phyloP scores from a whole-genome alignment of 1,140 invertebrate genomes.

The Bombus pascuorum region DNA sequence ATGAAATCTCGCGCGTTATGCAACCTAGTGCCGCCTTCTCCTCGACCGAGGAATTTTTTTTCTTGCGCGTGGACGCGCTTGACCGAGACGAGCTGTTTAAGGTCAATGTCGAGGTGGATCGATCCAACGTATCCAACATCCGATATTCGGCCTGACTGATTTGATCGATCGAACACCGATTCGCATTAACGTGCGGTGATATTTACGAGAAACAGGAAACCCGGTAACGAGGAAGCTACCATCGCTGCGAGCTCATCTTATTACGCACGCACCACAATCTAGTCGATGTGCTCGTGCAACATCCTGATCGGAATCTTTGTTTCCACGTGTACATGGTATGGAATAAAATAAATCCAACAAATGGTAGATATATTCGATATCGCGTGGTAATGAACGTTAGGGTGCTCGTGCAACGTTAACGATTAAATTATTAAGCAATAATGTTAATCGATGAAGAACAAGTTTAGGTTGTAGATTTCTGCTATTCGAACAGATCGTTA shows the following conservation, averaged over 20 bases:
- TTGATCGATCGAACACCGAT: neutral
- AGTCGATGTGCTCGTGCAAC: neutral
- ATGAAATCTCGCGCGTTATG: constrained; percentile 30
- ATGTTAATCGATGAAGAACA: neutral
- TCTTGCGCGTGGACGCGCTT: neutral
- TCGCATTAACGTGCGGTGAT: neutral
- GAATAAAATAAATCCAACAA: neutral
- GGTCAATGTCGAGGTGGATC: constrained; percentile 48
- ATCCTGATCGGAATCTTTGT: constrained; percentile 2
- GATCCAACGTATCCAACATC: constrained; percentile 35
- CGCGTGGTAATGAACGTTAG: neutral
- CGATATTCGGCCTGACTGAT: neutral
- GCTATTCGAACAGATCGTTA: no score
- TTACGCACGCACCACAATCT: neutral
- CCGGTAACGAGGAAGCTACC: neutral
- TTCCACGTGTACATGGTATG: neutral
- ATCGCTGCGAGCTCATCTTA: neutral
- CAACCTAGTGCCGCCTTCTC: neutral
- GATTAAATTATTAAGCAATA: neutral
- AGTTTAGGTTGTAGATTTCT: no score
- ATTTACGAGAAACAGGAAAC: constrained; percentile 1
- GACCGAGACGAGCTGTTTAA: neutral
- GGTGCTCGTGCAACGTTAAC: neutral
- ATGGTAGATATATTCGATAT: neutral
- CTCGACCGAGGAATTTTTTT: neutral